Evolutionary conservation across 2,888 invertebrate species (phyloP).

Genomic region (Pyrocoelia pectoralis): DNA sequence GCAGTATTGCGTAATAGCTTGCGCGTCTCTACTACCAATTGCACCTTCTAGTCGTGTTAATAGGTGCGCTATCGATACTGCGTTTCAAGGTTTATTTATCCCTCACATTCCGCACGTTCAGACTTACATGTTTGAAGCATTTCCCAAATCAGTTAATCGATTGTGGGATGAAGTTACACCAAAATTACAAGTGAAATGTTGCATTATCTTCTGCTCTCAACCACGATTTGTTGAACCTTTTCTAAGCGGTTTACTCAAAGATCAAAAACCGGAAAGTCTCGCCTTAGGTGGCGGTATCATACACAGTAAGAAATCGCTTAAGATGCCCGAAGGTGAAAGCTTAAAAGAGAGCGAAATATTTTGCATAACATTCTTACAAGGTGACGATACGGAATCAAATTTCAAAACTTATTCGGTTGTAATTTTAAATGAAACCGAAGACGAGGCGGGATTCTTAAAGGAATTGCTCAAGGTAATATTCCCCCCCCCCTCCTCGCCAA

Average conservation of each 20-base stretch:
- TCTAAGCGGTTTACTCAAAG: background rate
- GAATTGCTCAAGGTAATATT: constrained; percentile 19
- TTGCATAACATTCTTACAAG: constrained; percentile 25
- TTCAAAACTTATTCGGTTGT: constrained; percentile 33
- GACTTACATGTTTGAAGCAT: background rate
- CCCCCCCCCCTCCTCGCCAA: background rate
- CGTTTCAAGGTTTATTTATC: constrained; percentile 14
- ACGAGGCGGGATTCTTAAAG: constrained; percentile 10
- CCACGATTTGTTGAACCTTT: background rate
- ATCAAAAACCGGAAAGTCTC: background rate
- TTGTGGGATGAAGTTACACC: background rate
- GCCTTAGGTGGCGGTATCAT: constrained; percentile 17
- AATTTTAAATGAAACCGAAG: constrained; percentile 4
- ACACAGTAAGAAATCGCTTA: background rate
- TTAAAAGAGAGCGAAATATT: constrained; percentile 11
- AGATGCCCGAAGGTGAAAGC: background rate
- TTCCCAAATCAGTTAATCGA: background rate
- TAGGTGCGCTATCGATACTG: background rate
- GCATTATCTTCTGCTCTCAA: background rate
- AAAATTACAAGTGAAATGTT: background rate
- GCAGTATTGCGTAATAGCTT: constrained; percentile 10
- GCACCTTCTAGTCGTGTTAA: background rate
- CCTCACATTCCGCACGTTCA: constrained; percentile 10
- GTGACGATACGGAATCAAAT: constrained; percentile 4
- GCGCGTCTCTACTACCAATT: background rate